Evolutionary conservation across 2,113 vertebrate genomes (phyloP), one percentile per base, ranked within the genome.

Genomic region (Mungos mungo): DNA sequence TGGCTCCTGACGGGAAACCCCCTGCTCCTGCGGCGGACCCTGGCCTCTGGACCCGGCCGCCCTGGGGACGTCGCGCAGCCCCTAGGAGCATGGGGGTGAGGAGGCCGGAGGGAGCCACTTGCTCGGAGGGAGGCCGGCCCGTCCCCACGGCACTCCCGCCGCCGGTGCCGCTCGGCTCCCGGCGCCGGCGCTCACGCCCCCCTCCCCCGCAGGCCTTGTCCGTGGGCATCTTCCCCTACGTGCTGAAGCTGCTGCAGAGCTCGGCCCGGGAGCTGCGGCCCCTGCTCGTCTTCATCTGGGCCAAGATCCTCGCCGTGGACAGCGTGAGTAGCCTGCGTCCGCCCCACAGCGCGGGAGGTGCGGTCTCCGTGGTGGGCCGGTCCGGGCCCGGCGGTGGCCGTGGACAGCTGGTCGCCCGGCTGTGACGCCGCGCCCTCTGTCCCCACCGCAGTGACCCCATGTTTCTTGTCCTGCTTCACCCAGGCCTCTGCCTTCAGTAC

Each of bases 241-340:
- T 99, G 52, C 98, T 99, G 97, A 99, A 99, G 98, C 99, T 99
- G 18, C 99, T 99, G 2, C 99, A 99, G 97, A 99, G 99, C 96
- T 99, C 99, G 4, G 99, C 99, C 74, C 98, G 99, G 71, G 99
- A 99, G 98, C 99, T 99, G 96, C 98, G 99, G 23, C 99, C 99
- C 0, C 99, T 99, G 54, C 99, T 99, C 1, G 99, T 99, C 71
- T 99, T 99, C 99, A 99, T 99, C 98, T 99, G 99, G 99, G 99
- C 99, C 97, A 99, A 99, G 98, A 99, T 99, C 97, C 99, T 99
- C 23, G 99, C 99, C 0, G 99, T 99, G 96, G 99, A 99, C 99
- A 99, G 99, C 29, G 99, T 99, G 98, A 99, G 99, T 99, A 97
- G 35, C 14, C 21, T 23, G 1, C 1, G 2, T 15, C 25, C 9